A percentile compares a stretch with the other conserved stretches of the same genome.
Evolutionary conservation across 2,797 vertebrate species (phyloP).

Genomic region (Accipiter badius): DNA sequence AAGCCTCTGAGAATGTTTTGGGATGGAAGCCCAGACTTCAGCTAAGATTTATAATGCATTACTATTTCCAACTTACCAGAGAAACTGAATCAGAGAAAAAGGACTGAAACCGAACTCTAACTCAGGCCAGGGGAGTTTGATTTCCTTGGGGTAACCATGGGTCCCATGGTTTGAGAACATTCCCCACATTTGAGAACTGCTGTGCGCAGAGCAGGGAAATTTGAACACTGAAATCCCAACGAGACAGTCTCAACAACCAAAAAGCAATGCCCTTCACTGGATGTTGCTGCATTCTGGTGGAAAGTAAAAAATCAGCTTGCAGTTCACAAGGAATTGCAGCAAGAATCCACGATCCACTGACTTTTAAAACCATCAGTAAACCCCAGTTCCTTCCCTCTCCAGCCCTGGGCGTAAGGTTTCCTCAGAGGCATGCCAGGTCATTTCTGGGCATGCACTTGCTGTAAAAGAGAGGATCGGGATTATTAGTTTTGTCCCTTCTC

Average conservation of each 20-base stretch:
- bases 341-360: not conserved
- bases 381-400: not conserved
- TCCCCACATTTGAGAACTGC: not conserved
- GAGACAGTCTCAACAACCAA: not conserved
- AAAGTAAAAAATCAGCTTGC: not conserved
- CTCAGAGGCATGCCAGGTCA: not conserved
- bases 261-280: not conserved
- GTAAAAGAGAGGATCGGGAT: not conserved
- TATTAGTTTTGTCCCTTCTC: conserved; percentile 11
- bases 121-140: not conserved
- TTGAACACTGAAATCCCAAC: not conserved
- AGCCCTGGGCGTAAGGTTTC: not conserved
- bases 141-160: not conserved
- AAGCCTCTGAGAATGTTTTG: not conserved
- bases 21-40: not conserved
- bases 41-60: not conserved
- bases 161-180: no score
- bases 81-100: not conserved
- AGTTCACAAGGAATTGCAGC: not conserved
- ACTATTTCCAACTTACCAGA: not conserved
- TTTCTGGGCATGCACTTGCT: not conserved
- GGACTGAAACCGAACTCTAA: not conserved
- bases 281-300: not conserved
- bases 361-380: not conserved
- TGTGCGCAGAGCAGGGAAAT: not conserved